Percentiles rank a stretch among this genome's conserved stretches.
Evolutionary conservation across 35 echinoderm and acorn worm genomes (phyloP).

Genomic region (Eucidaris tribuloides): DNA sequence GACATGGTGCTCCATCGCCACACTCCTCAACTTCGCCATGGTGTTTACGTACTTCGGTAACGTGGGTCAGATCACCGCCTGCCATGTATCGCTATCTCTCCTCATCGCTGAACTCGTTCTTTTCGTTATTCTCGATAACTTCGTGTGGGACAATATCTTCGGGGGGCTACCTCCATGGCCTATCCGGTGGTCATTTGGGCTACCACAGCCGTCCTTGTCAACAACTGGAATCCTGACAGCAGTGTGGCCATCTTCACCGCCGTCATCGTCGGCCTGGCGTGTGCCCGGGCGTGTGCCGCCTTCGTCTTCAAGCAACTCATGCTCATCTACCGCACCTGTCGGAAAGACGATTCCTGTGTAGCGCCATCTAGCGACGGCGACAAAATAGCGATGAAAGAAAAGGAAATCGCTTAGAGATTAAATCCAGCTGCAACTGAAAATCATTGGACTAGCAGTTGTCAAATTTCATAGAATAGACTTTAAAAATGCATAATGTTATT

Average conservation of each 20-base stretch:
- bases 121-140: conserved; percentile 41
- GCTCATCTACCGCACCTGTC: background rate
- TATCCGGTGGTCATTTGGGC: conserved; percentile 60
- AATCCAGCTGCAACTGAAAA: too few species aligned
- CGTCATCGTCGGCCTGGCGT: conserved; percentile 20
- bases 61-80: conserved; percentile 19
- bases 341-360: background rate
- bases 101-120: conserved; percentile 32
- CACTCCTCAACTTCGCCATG: conserved; percentile 56
- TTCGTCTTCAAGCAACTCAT: background rate
- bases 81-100: conserved; percentile 27
- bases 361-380: background rate
- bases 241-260: conserved; percentile 41
- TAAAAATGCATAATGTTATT: too few species aligned
- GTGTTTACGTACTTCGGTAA: conserved; percentile 24
- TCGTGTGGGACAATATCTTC: conserved; percentile 37
- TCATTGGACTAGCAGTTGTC: too few species aligned
- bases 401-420: too few species aligned
- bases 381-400: background rate
- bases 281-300: too few species aligned
- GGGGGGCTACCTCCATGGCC: conserved; percentile 58
- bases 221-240: conserved; percentile 51
- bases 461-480: too few species aligned
- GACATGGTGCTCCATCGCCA: conserved; percentile 63
- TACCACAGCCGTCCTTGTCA: conserved; percentile 27